phyloP scores from a whole-genome alignment of 2,888 invertebrate genomes.

The Ochropleura leucogaster region DNA sequence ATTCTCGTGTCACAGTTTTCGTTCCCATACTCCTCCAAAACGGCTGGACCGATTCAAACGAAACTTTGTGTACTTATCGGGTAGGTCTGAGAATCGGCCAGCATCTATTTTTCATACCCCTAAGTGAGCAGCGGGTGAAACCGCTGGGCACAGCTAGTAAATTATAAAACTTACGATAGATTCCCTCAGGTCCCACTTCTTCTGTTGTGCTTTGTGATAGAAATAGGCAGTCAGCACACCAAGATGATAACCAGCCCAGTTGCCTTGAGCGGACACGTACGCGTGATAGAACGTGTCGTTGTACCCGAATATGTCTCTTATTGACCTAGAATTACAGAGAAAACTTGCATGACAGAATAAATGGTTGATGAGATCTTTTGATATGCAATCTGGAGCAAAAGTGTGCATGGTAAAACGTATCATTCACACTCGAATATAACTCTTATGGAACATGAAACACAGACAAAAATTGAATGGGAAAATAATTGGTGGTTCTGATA shows the following conservation, averaged over 20 bases:
- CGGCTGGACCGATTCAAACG: too few relatives aligned
- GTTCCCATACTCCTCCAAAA: too few relatives aligned
- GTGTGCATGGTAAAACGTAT: background rate
- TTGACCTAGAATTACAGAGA: slow-evolving; percentile 76
- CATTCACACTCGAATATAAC: background rate
- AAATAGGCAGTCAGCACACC: slow-evolving; percentile 87
- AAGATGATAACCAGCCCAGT: slow-evolving; percentile 88
- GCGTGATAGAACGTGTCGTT: slow-evolving; percentile 88
- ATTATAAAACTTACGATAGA: slow-evolving; percentile 77
- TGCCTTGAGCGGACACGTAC: slow-evolving; percentile 87
- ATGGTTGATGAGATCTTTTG: background rate
- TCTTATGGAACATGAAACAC: background rate
- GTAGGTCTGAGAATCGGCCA: too few relatives aligned
- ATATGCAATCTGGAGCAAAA: background rate
- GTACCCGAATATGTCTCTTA: slow-evolving; percentile 87
- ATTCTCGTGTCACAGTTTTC: too few relatives aligned
- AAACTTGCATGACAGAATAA: background rate
- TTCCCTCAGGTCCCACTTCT: slow-evolving; percentile 84
- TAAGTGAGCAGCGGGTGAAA: too few relatives aligned
- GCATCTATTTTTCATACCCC: too few relatives aligned
- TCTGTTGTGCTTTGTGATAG: slow-evolving; percentile 83
- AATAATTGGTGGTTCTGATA: background rate
- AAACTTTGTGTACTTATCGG: too few relatives aligned
- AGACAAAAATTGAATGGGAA: background rate
- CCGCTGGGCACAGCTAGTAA: too few relatives aligned